phyloP scores from a whole-genome alignment of 2,888 invertebrate species.

The Mythimna lalbum region DNA sequence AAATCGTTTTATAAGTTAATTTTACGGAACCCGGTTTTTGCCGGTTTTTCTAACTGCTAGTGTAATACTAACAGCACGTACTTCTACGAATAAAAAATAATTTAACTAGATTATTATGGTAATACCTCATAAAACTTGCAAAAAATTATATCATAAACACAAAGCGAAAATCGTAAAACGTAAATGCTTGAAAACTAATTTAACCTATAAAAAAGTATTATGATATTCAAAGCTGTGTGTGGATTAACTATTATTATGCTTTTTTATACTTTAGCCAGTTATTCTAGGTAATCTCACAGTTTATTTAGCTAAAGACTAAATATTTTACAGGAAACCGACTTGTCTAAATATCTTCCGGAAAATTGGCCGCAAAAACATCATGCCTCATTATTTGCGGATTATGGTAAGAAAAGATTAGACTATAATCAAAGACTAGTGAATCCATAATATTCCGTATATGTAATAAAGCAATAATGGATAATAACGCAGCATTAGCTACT shows the following conservation, averaged over 20 bases:
- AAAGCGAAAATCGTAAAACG: not conserved
- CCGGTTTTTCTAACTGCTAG: not conserved
- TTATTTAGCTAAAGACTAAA: not conserved
- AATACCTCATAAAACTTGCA: not conserved
- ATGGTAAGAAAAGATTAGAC: constrained; percentile 32
- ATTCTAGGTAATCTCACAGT: not conserved
- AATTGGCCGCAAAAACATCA: not conserved
- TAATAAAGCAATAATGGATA: constrained; percentile 66
- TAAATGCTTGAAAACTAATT: constrained; percentile 11
- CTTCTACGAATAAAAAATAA: not conserved
- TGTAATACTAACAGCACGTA: too few species aligned
- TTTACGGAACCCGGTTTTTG: too few species aligned
- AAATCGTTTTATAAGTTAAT: too few species aligned
- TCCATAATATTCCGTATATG: constrained; percentile 41
- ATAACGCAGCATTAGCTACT: constrained; percentile 67
- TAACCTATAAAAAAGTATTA: constrained; percentile 1
- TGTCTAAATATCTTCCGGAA: not conserved
- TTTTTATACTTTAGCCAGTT: not conserved
- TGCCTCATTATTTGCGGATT: constrained; percentile 34
- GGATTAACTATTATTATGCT: not conserved
- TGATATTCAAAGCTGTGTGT: not conserved
- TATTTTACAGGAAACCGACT: not conserved
- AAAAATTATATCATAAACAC: not conserved
- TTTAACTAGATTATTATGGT: not conserved
- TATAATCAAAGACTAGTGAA: constrained; percentile 47